Base-by-base conservation (phyloP, 23 tunicate genomes). In the Clavelina lepadiformis region DNA sequence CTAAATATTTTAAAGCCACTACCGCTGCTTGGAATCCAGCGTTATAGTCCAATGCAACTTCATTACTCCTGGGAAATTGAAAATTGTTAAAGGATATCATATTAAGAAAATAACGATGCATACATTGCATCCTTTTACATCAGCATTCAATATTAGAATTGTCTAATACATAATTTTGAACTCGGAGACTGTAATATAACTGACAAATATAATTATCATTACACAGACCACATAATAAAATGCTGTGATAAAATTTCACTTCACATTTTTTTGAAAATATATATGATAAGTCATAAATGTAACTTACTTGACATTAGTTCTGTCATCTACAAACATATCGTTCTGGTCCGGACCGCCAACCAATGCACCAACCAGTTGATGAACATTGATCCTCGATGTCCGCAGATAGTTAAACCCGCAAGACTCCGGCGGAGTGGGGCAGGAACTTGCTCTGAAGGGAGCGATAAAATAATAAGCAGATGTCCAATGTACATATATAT, bases 21-120 rank as follows among this genome's bases (percentile, higher is more conserved):
- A 93, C 67, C 1, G 98, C 79, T 35, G 83, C 63, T 56, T 94
- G 99, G 59, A 79, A 94, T 22, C 83, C 75, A 1, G 99, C 99
- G 68, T 94, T 94, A 78, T 86, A 82, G 27, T 82, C 77, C 44
- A 86, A 19, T 2, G 95, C 85, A 2, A 94, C 99, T 65, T 66
- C 67, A 30, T 63, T 77, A 5, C 65, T 61, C 47, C 96, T 73
- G 31, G 3, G 47, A 47, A 67, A n/a, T n/a, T n/a, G n/a, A n/a
- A n/a, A n/a, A n/a, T n/a, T n/a, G n/a, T n/a, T n/a, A n/a, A n/a
- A n/a, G n/a, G n/a, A n/a, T n/a, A n/a, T n/a, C n/a, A n/a, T n/a
- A n/a, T n/a, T n/a, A n/a, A n/a, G n/a, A n/a, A n/a, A n/a, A n/a
- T n/a, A n/a, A n/a, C n/a, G n/a, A n/a, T n/a, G n/a, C n/a, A n/a